A percentile compares a stretch with the other conserved stretches of the same genome.
phyloP scores from a whole-genome alignment of 2,888 invertebrate genomes.

The Himalopsyche tibetana region DNA sequence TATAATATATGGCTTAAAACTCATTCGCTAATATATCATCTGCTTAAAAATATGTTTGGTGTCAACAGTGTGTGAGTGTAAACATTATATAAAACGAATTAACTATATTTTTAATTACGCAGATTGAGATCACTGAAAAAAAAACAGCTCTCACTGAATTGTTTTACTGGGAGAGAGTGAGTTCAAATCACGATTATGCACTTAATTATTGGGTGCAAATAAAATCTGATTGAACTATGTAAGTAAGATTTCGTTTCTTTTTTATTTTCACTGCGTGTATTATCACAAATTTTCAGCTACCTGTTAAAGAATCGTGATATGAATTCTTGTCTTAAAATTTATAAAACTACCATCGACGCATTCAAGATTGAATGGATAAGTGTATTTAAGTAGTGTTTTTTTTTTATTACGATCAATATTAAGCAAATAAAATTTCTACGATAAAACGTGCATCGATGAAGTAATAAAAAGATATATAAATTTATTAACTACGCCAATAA shows the following conservation, averaged over 20 bases:
- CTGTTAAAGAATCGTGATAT: not conserved
- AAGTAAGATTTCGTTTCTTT: not conserved
- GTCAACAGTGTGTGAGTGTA: not conserved
- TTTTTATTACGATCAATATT: too few species aligned
- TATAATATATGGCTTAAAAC: too few species aligned
- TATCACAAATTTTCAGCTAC: constrained; percentile 1
- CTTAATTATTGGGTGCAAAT: constrained; percentile 31
- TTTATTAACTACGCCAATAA: too few species aligned
- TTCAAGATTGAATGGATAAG: too few species aligned
- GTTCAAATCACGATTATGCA: constrained; percentile 37
- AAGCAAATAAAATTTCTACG: too few species aligned
- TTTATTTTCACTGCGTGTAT: not conserved
- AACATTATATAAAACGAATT: constrained; percentile 1
- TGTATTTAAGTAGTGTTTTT: too few species aligned
- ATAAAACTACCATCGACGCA: not conserved
- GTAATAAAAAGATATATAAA: too few species aligned
- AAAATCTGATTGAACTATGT: constrained; percentile 32
- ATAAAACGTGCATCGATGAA: too few species aligned
- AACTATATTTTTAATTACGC: constrained; percentile 4
- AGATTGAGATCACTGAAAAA: constrained; percentile 32
- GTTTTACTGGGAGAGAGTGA: not conserved
- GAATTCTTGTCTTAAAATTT: not conserved
- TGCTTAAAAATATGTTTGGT: not conserved
- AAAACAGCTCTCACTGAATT: constrained; percentile 24
- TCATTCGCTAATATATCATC: too few species aligned